Base-by-base conservation (phyloP, 2,113 vertebrate species). In the Mugil cephalus region DNA sequence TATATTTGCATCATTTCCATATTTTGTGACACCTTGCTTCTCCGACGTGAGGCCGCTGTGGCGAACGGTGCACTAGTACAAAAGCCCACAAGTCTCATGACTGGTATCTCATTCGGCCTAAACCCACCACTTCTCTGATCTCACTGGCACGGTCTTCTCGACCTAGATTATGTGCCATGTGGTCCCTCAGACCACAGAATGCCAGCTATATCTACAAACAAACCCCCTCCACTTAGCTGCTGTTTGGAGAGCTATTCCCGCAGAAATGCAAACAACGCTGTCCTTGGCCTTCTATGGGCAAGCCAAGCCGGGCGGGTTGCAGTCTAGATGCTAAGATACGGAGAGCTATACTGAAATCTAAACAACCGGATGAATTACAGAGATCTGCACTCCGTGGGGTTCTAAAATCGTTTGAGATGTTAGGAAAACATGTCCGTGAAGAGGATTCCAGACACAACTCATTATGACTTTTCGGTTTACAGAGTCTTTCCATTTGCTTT, bases 161-260 rank as follows among this genome's bases (percentile, higher is more conserved):
- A 90, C 87, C 88, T 79, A 85, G 78, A 89, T 88, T 68, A 66
- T 85, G 84, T 83, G 86, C 87, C 87, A 87, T n/a, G 54, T 81
- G 72, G 69, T 84, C 79, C 79, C 69, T 83, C 74, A 52, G 73
- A 89, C 84, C 84, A 51, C 77, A 81, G 87, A 84, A 77, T 78
- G 56, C 82, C 87, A 83, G 89, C 73, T 80, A 80, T 82, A 89
- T 89, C 82, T 83, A 80, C 80, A 89, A 91, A 90, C 80, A 89
- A 73, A 67, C 74, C 82, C 55, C 56, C 78, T 85, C 67, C 65
- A 73, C 79, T 85, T 80, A 80, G 85, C 84, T 52, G 76, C 56
- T 86, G 88, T 87, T 87, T 88, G 60, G 76, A 86, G 73, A 82
- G 54, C 74, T 13, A 67, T 70, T 84, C 67, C 84, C 85, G 72